Evolutionary conservation across 2,113 vertebrate species (phyloP), one percentile per base, ranked within the genome.

Genomic region (Equus przewalskii): DNA sequence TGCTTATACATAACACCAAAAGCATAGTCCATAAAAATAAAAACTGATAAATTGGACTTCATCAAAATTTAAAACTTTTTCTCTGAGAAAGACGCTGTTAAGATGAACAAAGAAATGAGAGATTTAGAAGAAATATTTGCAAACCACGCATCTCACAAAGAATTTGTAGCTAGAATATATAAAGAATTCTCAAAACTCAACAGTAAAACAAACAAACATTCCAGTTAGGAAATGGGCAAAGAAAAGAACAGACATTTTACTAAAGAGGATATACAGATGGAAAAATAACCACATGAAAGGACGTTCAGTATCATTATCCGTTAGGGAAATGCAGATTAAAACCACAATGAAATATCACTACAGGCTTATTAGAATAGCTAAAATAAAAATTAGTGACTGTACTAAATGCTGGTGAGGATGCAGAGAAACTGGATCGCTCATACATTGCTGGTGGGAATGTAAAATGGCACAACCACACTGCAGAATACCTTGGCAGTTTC

Each of bases 161-260:
- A 12, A 87, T 30, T 65, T 73, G 49, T 60, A 44, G n/a, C 70
- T 97, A 58, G 36, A 65, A 16, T 60, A 56, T 15, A 65, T 70
- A 73, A 73, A 94, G 69, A 94, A 46, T 6, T 92, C 30, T 96
- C 19, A 87, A 95, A 92, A 80, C n/a, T 70, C 8, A 80, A 16
- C 4, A 76, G 36, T 58, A 80, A 83, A 64, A 84, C 24, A 64
- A 26, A 91, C 15, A 75, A 49, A 84, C 30, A 92, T 46, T 94
- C 28, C 72, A 81, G 18, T 73, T 93, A 88, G 76, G 87, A 96
- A 75, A 87, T 4, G 7, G 69, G 44, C 79, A 56, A 94, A 90
- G 44, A 73, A 11, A 92, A 12, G 64, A 64, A 36, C 18, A 81
- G n/a, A 82, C 26, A 49, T 84, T 92, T 78, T 87, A 65, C 11